Evolutionary conservation across 64 coral and sea anemone species (phyloP).

Genomic region (Montipora sp.): DNA sequence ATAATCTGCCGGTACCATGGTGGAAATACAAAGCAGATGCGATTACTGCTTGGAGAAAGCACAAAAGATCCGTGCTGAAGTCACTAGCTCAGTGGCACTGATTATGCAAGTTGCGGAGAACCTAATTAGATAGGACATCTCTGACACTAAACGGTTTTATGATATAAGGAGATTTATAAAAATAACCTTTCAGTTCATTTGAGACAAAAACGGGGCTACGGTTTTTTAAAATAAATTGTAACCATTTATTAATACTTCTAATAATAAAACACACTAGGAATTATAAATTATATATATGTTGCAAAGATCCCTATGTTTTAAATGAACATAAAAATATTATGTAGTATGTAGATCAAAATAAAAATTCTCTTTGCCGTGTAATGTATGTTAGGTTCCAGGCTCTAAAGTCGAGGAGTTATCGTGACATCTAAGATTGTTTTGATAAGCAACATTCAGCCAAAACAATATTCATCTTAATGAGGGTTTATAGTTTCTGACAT

Average conservation of each 20-base stretch:
- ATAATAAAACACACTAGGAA: too few species aligned
- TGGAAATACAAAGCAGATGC: not conserved
- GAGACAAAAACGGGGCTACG: too few species aligned
- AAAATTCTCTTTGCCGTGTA: not conserved
- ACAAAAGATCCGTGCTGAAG: not conserved
- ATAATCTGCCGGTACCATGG: slow-evolving; percentile 25
- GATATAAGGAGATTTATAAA: not conserved
- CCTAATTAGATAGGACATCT: not conserved
- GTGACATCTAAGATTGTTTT: too few species aligned
- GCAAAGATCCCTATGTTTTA: not conserved
- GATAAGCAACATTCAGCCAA: too few species aligned
- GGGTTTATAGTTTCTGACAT: too few species aligned
- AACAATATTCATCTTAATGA: too few species aligned
- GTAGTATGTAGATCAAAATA: not conserved
- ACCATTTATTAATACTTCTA: too few species aligned
- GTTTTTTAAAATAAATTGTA: too few species aligned
- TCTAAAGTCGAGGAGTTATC: too few species aligned
- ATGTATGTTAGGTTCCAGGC: not conserved
- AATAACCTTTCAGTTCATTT: not conserved
- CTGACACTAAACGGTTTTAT: not conserved
- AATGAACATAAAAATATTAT: not conserved
- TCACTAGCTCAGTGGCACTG: not conserved
- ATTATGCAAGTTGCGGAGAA: not conserved
- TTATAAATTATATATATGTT: too few species aligned
- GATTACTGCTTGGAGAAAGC: not conserved